Conservation (phyloP, 30 jellyfish, hydroid and myxozoan genomes). For the Aurelia aurita region DNA sequence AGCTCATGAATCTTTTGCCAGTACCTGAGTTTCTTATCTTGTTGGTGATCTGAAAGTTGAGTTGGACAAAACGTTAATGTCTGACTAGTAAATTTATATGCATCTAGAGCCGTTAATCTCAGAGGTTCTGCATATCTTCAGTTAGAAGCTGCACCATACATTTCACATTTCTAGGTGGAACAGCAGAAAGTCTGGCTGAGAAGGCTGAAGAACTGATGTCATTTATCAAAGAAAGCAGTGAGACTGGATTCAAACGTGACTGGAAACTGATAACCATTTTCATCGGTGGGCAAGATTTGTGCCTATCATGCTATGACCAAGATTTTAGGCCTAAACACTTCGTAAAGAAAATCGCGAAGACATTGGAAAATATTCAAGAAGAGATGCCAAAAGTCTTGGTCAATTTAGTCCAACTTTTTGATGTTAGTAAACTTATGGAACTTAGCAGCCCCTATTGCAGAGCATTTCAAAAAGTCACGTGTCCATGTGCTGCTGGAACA, state of each 20-base stretch:
- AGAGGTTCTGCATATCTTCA: no score
- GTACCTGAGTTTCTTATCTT: no score
- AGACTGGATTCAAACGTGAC: conserved; percentile 32
- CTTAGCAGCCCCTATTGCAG: conserved; percentile 48
- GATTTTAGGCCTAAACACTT: conserved; percentile 30
- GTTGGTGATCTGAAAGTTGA: no score
- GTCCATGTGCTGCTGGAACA: conserved; percentile 70
- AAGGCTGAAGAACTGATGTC: conserved; percentile 69
- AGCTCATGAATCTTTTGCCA: no score
- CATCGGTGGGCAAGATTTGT: conserved; percentile 79
- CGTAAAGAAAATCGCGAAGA: conserved; percentile 24
- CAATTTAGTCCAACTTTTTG: conserved; percentile 69
- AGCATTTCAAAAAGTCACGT: conserved; percentile 46
- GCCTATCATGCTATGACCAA: conserved; percentile 51
- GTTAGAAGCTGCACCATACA: no score
- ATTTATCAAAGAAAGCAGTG: conserved; percentile 29
- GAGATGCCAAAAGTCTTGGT: conserved; percentile 75
- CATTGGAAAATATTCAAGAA: conserved; percentile 53
- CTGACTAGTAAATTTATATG: no score
- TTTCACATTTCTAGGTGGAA: conserved; percentile 47
- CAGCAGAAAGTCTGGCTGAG: conserved; percentile 70
- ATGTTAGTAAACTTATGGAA: conserved; percentile 52
- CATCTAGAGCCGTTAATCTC: no score
- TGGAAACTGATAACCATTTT: conserved; percentile 86
- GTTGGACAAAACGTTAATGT: no score